Percentiles rank a stretch among this genome's conserved stretches.
Conservation (phyloP, 2,888 invertebrate genomes). For the Macrosiphum euphorbiae region DNA sequence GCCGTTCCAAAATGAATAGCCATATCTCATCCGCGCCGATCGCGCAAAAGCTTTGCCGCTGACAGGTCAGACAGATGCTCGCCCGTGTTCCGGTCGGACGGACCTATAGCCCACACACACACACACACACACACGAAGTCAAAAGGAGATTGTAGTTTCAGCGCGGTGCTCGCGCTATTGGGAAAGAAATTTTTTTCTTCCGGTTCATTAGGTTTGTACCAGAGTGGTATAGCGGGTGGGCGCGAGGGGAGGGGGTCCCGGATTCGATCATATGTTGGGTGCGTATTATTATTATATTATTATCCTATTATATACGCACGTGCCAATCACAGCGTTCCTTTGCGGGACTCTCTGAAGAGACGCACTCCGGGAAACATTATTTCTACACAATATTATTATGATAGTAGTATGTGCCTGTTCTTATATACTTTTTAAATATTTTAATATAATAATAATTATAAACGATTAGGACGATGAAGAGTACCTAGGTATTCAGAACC, state of each 20-base stretch:
- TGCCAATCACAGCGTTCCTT: not conserved
- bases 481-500: not conserved
- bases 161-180: not conserved
- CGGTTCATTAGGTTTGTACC: not conserved
- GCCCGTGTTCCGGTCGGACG: slow-evolving; percentile 14
- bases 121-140: not conserved
- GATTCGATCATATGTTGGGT: not conserved
- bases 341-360: not conserved
- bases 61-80: slow-evolving; percentile 49
- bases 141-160: not conserved
- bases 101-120: not conserved
- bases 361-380: not conserved
- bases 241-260: too few relatives aligned
- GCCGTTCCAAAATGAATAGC: slow-evolving; percentile 42
- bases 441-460: not conserved
- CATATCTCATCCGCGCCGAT: slow-evolving; percentile 34
- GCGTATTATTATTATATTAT: not conserved
- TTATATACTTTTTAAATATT: not conserved
- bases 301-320: not conserved
- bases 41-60: slow-evolving; percentile 38
- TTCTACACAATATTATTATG: not conserved
- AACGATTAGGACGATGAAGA: not conserved
- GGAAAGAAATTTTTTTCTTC: not conserved
- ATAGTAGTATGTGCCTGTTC: not conserved
- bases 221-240: not conserved